These are phyloP conservation scores for Psophia crepitans DNA, from an alignment of 2,113 vertebrate genomes.

Conservation along the genomic window DNA sequence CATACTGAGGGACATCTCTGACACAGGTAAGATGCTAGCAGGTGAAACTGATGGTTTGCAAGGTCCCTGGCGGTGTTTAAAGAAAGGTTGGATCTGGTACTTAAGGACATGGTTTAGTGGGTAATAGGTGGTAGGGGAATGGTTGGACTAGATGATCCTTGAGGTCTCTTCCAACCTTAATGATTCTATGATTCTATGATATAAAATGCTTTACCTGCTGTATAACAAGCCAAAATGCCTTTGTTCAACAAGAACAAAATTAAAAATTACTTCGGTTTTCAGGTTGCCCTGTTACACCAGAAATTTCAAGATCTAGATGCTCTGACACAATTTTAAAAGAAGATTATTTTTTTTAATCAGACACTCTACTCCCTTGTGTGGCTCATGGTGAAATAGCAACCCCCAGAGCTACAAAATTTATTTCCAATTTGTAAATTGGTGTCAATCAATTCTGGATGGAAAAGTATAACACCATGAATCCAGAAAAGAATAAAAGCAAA, in stretches of 20 bases:
- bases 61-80: too few relatives aligned
- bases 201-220: background rate
- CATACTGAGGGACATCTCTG: background rate
- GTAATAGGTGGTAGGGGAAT: too few relatives aligned
- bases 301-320: background rate
- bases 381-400: background rate
- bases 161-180: too few relatives aligned
- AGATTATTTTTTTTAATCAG: background rate
- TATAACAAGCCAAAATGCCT: background rate
- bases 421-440: background rate
- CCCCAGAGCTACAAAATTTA: background rate
- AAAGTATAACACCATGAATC: background rate
- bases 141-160: too few relatives aligned
- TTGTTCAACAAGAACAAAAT: background rate
- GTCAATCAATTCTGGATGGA: background rate
- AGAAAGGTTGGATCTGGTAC: too few relatives aligned
- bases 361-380: background rate
- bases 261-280: background rate
- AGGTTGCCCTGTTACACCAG: background rate
- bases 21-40: background rate
- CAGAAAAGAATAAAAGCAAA: background rate
- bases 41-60: background rate
- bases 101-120: too few relatives aligned
- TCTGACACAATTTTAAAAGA: background rate
- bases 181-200: too few relatives aligned